Base-by-base conservation (phyloP, 2,888 invertebrate species). In the Cepaea hortensis region DNA sequence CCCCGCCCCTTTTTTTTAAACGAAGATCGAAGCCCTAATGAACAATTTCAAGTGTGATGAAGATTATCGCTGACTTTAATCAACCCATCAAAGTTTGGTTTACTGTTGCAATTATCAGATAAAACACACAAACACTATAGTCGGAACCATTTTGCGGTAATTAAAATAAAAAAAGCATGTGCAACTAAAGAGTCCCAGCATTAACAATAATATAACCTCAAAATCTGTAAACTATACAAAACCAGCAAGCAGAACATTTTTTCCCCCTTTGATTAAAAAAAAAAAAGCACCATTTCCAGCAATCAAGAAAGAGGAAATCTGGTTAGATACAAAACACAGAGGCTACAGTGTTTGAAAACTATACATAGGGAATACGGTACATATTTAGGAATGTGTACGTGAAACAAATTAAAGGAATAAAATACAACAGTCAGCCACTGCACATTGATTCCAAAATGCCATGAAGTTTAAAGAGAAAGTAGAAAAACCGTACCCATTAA, bases 401-500 rank as follows among this genome's bases (percentile, higher is more conserved):
- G 48, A n/a, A 68, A 84, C 79, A 79, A 23, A 18, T 46, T 61
- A 73, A n/a, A 46, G 6, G 61, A 70, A 85, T 68, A 84, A 23
- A 68, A 61, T 18, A 81, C 76, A 80, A 81, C 20, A 81, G 86
- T 81, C 79, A 85, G 85, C 79, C 81, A 65, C 76, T 86, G 81
- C 48, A 81, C 76, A 86, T 46, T n/a, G 68, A 86, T 77, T 85
- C 85, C 55, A 81, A 81, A 76, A 86, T 86, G 86, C 86, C 76
- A 23, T 79, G 79, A 20, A 18, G 55, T 23, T 55, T 62, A 5
- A 72, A 46, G 84, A 77, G 73, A 77, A 77, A 77, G 70, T 48
- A 80, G 83, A 84, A 77, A 84, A 84, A 48, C 79, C 87, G 73
- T 87, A 87, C 87, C 87, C 87, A 84, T 83, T 84, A 86, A 70